Evolutionary conservation across 2,888 invertebrate genomes (phyloP).

Genomic region (Parelbella ahira): DNA sequence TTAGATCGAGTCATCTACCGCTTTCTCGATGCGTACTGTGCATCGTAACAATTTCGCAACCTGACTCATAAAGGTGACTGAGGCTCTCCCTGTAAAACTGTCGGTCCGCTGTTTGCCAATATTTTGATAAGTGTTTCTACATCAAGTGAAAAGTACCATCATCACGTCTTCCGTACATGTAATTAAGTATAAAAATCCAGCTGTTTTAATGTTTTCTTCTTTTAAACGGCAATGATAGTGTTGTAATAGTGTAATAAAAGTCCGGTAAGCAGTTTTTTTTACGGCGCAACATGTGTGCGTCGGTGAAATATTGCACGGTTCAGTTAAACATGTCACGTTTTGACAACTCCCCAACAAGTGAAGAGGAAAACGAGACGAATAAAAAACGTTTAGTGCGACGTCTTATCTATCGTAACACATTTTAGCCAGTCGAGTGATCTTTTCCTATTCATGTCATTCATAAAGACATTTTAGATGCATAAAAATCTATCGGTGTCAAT

Average conservation of each 20-base stretch:
- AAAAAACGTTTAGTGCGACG: slow-evolving; percentile 38
- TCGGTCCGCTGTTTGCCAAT: slow-evolving; percentile 2
- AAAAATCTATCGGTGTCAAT: too few species aligned
- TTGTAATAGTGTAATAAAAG: slow-evolving; percentile 18
- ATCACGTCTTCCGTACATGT: too few species aligned
- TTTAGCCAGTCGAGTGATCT: too few species aligned
- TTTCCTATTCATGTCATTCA: slow-evolving; percentile 8
- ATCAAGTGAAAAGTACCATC: too few species aligned
- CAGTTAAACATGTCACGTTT: slow-evolving; percentile 33
- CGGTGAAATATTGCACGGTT: slow-evolving; percentile 18
- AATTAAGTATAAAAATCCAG: too few species aligned
- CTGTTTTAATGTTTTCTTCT: too few species aligned
- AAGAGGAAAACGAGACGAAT: slow-evolving; percentile 47
- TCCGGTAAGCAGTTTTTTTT: slow-evolving; percentile 14
- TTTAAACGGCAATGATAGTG: not conserved
- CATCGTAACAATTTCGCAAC: slow-evolving; percentile 20
- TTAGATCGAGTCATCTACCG: slow-evolving; percentile 13
- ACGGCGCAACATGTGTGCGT: too few species aligned
- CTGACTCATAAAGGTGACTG: slow-evolving; percentile 4
- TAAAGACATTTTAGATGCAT: slow-evolving; percentile 12
- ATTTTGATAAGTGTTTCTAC: slow-evolving; percentile 7
- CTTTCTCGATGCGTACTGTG: slow-evolving; percentile 17
- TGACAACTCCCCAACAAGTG: slow-evolving; percentile 37
- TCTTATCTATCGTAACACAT: too few species aligned
- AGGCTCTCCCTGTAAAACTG: slow-evolving; percentile 3